A percentile compares a stretch with the other conserved stretches of the same genome.
Conservation (phyloP, 2,797 vertebrate genomes). For the Sebastes trivittatus region DNA sequence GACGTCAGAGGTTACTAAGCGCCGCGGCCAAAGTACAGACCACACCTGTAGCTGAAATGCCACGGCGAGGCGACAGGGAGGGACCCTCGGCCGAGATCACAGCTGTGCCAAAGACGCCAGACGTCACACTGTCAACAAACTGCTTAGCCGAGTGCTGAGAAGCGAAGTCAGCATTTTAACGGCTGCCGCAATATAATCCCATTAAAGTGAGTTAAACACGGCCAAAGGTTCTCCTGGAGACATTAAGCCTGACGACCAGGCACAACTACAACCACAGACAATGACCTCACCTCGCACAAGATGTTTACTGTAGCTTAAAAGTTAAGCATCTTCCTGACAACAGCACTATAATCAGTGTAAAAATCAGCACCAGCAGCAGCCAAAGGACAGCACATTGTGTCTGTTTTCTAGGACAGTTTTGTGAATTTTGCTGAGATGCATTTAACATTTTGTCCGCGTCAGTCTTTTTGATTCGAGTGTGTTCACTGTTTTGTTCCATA, state of each 20-base stretch:
- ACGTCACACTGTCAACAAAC: constrained; percentile 29
- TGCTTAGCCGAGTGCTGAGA: constrained; percentile 14
- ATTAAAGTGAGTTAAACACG: constrained; percentile 41
- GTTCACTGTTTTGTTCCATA: not conserved
- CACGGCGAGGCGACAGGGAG: not conserved
- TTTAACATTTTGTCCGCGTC: not conserved
- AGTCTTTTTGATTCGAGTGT: not conserved
- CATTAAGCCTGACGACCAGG: not conserved
- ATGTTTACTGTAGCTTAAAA: not conserved
- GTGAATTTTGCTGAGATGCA: not conserved
- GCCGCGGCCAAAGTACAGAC: constrained; percentile 6
- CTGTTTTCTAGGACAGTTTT: not conserved
- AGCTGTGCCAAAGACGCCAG: not conserved
- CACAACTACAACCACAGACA: constrained; percentile 14
- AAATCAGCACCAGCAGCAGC: not conserved
- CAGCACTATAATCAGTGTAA: not conserved
- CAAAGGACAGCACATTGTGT: not conserved
- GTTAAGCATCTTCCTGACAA: constrained; percentile 8
- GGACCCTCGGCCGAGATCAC: constrained; percentile 3
- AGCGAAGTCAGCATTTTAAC: constrained; percentile 48
- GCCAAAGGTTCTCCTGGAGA: constrained; percentile 30
- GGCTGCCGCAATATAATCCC: constrained; percentile 42
- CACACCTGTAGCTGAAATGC: constrained; percentile 38
- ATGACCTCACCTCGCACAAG: constrained; percentile 43
- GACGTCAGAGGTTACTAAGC: constrained; percentile 16